Evolutionary conservation across 1,140 invertebrate species (phyloP), one percentile per base, ranked within the genome.

Genomic region (Metaphire vulgaris): DNA sequence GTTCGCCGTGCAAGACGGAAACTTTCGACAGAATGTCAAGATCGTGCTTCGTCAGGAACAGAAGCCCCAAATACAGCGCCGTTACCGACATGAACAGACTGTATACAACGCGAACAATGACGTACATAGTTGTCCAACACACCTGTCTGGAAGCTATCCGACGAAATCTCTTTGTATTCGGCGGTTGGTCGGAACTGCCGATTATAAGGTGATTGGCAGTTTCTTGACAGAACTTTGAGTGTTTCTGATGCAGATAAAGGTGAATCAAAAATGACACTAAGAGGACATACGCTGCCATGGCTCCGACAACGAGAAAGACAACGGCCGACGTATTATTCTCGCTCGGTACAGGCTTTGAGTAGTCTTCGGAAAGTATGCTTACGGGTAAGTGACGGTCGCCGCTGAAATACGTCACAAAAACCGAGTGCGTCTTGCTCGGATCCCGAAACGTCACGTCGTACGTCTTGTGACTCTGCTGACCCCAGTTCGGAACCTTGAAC

Each of bases 401-500:
- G 15, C 28, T 28, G 32, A 77, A 65, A 14, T 74, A 72, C 0
- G 76, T 77, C 72, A 74, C 56, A 41, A 72, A 77, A 65, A 79
- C 66, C 21, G 73, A 33, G 33, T 74, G 70, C n/a, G 33, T 74
- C 2, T 65, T 26, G 33, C 32, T 67, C 28, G 78, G 66, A 33
- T 79, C 78, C 29, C 32, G 33, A 1, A 77, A 33, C n/a, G 30
- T 29, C 26, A 79, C 34, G 26, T 79, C 78, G 31, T 77, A 79
- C n/a, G 56, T 77, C 34, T 74, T 71, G 33, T 79, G 75, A n/a
- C 34, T 34, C 2, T 66, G 28, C 16, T 73, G 70, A 31, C 70
- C 76, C 65, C 66, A 74, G 41, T 76, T 76, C 1, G 78, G 78
- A 29, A 79, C 56, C 16, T 64, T 33, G 71, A 79, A 79, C 21